phyloP scores from a whole-genome alignment of 2,797 vertebrate species.

The Sebastolobus alascanus region DNA sequence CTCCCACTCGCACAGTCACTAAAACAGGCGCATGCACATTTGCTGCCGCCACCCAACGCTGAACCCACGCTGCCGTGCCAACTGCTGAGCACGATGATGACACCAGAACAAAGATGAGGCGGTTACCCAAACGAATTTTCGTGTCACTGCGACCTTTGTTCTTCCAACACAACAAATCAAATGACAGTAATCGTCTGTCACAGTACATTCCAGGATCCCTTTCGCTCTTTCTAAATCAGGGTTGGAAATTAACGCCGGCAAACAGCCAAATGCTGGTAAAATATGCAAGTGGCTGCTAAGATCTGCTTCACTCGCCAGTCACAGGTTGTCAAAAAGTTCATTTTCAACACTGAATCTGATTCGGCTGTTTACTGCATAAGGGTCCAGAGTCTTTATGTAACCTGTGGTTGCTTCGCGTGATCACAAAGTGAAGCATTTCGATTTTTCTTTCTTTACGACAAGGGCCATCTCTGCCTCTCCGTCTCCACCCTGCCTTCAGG shows the following conservation, averaged over 20 bases:
- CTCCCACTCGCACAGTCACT: constrained; percentile 59
- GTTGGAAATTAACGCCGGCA: neutral
- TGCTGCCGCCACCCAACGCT: constrained; percentile 21
- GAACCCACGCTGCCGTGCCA: constrained; percentile 45
- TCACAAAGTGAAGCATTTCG: neutral
- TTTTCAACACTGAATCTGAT: neutral
- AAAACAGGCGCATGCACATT: constrained; percentile 49
- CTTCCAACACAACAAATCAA: neutral
- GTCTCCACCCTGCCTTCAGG: constrained; percentile 65
- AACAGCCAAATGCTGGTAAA: neutral
- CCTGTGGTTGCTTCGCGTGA: neutral
- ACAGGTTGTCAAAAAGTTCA: neutral
- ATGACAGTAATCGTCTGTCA: constrained; percentile 1
- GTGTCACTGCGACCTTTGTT: constrained; percentile 24
- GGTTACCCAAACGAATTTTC: constrained; percentile 5
- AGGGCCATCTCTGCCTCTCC: constrained; percentile 10
- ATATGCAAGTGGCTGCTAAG: neutral
- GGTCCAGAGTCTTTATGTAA: neutral
- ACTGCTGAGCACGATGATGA: constrained; percentile 13
- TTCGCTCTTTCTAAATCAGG: neutral
- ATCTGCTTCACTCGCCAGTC: neutral
- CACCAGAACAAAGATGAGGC: constrained; percentile 22
- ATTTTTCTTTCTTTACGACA: constrained; percentile 14
- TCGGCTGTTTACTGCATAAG: neutral
- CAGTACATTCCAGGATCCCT: neutral